A percentile compares a stretch with the other conserved stretches of the same genome.
Conservation (phyloP, 2,888 invertebrate species). For the Nephrocerus scutellatus region DNA sequence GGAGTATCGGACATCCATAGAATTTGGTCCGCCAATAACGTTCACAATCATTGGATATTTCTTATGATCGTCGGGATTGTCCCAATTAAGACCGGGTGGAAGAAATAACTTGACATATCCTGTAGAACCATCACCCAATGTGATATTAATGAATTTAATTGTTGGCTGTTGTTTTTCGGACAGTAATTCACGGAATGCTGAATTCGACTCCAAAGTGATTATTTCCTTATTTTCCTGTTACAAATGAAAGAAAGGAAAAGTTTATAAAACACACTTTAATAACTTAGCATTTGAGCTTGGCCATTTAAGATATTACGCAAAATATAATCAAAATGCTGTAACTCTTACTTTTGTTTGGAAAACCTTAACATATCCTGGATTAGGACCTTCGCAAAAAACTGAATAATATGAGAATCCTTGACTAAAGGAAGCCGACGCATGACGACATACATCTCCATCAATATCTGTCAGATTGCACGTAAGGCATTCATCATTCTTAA, state of each 20-base stretch:
- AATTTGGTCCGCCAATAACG: conserved; percentile 74
- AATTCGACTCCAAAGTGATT: conserved; percentile 54
- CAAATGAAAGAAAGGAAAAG: not conserved
- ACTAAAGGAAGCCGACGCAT: conserved; percentile 55
- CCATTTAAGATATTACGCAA: not conserved
- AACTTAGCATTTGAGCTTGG: not conserved
- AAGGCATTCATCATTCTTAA: conserved; percentile 56
- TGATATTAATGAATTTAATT: conserved; percentile 51
- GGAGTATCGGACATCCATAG: conserved; percentile 60
- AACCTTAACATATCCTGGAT: conserved; percentile 54
- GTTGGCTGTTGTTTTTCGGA: conserved; percentile 51
- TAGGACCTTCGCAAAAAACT: conserved; percentile 61
- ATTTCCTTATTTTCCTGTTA: conserved; percentile 25
- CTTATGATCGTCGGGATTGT: conserved; percentile 51
- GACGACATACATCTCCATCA: conserved; percentile 54
- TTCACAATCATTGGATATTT: conserved; percentile 65
- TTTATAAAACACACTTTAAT: not conserved
- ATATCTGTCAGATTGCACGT: conserved; percentile 59
- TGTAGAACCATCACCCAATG: conserved; percentile 50
- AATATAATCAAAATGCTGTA: too few relatives aligned
- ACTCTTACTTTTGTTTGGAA: conserved; percentile 49
- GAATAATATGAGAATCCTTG: conserved; percentile 58
- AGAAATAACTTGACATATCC: conserved; percentile 58
- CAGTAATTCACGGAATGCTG: conserved; percentile 49
- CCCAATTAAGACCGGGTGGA: conserved; percentile 58